These are phyloP conservation scores for Diplosoma virens DNA, from an alignment of 23 tunicate genomes.

Conservation along the genomic window DNA sequence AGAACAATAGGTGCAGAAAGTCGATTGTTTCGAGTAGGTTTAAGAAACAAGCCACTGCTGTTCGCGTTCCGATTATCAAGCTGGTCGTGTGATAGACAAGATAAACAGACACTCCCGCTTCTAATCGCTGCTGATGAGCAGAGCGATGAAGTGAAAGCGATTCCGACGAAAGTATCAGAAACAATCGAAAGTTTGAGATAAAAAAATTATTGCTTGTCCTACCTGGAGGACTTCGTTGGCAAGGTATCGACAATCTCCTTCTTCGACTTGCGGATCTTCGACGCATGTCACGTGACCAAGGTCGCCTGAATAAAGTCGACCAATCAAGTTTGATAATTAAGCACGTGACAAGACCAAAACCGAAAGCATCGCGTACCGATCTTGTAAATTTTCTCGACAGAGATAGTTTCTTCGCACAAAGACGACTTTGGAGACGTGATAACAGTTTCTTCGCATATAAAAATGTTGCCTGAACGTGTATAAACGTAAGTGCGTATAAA, in stretches of 20 bases:
- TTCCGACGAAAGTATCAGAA: no score
- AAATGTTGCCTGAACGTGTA: slow-evolving; percentile 43
- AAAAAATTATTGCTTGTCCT: no score
- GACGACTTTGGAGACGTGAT: background rate
- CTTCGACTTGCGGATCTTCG: slow-evolving; percentile 86
- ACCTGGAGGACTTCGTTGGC: slow-evolving; percentile 86
- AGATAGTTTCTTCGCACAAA: background rate
- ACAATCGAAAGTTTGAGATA: no score
- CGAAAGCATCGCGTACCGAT: slow-evolving; percentile 41
- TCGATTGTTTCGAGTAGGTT: no score
- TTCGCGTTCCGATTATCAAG: no score
- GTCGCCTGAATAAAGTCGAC: slow-evolving; percentile 49
- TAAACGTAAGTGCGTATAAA: background rate
- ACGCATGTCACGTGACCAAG: slow-evolving; percentile 94
- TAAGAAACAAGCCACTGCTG: no score
- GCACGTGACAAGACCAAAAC: background rate
- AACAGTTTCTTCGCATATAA: slow-evolving; percentile 66
- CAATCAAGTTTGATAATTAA: background rate
- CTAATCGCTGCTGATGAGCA: no score
- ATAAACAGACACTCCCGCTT: no score
- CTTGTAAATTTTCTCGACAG: slow-evolving; percentile 51
- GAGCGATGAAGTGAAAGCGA: no score
- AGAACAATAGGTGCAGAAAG: no score
- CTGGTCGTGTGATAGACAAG: no score
- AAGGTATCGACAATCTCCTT: slow-evolving; percentile 94